Evolutionary conservation across 2,797 vertebrate species (phyloP).

Genomic region (Micromesistius poutassou): DNA sequence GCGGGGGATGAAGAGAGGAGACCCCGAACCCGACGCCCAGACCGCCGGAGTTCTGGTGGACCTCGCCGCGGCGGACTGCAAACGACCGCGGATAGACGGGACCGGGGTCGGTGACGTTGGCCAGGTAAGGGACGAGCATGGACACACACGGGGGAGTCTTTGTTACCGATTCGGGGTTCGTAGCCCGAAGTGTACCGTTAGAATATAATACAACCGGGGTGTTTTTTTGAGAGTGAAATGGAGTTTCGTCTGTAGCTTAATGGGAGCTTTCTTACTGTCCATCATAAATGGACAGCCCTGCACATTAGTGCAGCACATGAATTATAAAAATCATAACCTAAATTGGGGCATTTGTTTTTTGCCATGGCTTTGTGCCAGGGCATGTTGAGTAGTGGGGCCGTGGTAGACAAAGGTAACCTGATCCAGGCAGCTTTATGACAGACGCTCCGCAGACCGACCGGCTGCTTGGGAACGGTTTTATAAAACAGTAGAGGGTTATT

Average conservation of each 20-base stretch:
- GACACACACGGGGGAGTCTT: neutral
- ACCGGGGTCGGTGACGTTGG: constrained; percentile 67
- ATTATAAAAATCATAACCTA: neutral
- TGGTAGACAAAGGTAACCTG: constrained; percentile 74
- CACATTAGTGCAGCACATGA: constrained; percentile 42
- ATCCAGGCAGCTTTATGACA: constrained; percentile 66
- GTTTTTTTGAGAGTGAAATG: neutral
- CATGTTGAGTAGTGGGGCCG: constrained; percentile 34
- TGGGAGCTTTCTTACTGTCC: constrained; percentile 6
- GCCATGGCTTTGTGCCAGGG: constrained; percentile 6
- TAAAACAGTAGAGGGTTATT: neutral
- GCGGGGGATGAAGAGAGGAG: constrained; percentile 74
- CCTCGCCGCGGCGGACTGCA: constrained; percentile 70
- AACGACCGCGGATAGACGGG: constrained; percentile 74
- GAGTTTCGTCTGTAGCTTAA: neutral
- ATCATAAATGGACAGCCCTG: constrained; percentile 38
- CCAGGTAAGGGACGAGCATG: constrained; percentile 59
- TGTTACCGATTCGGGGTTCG: neutral
- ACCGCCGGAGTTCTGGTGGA: constrained; percentile 62
- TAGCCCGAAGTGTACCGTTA: neutral
- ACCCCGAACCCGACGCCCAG: constrained; percentile 74
- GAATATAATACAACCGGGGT: neutral
- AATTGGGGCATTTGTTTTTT: constrained; percentile 16
- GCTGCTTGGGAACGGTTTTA: constrained; percentile 16
- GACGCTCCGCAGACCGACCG: constrained; percentile 21